These are phyloP conservation scores for Nothoprocta perdicaria DNA, from an alignment of 2,113 vertebrate genomes.

Conservation along the genomic window DNA sequence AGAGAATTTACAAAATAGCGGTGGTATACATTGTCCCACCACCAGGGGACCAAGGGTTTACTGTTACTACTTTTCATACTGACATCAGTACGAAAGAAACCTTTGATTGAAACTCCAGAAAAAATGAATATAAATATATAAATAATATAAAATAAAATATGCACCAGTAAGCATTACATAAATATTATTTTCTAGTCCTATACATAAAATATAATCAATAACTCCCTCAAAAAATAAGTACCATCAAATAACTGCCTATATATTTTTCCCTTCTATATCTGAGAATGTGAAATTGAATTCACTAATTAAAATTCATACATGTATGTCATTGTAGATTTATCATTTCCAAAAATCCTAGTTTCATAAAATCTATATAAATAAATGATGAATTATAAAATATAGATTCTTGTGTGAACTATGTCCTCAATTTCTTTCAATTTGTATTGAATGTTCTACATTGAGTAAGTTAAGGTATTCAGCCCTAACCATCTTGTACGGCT, in stretches of 20 bases:
- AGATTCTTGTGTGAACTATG: constrained; percentile 26
- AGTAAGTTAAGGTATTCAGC: background rate
- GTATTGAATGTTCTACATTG: constrained; percentile 8
- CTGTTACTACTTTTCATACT: background rate
- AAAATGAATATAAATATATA: no score
- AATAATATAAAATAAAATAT: background rate
- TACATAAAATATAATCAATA: background rate
- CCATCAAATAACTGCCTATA: background rate
- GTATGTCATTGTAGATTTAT: background rate
- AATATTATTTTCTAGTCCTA: background rate
- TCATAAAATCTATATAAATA: constrained; percentile 41
- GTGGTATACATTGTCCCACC: background rate
- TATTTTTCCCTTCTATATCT: background rate
- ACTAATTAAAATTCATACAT: background rate
- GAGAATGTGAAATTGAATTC: constrained; percentile 27
- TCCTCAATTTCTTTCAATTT: constrained; percentile 24
- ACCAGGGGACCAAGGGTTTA: background rate
- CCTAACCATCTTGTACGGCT: background rate
- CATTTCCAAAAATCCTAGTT: constrained; percentile 2
- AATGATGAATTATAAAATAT: constrained; percentile 3
- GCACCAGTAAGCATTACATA: background rate
- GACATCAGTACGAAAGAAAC: background rate
- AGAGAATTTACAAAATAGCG: background rate
- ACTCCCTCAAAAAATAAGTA: background rate
- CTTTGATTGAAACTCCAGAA: background rate